These are phyloP conservation scores for Centropyge bicolor DNA, from an alignment of 2,797 vertebrate species.

Conservation along the genomic window DNA sequence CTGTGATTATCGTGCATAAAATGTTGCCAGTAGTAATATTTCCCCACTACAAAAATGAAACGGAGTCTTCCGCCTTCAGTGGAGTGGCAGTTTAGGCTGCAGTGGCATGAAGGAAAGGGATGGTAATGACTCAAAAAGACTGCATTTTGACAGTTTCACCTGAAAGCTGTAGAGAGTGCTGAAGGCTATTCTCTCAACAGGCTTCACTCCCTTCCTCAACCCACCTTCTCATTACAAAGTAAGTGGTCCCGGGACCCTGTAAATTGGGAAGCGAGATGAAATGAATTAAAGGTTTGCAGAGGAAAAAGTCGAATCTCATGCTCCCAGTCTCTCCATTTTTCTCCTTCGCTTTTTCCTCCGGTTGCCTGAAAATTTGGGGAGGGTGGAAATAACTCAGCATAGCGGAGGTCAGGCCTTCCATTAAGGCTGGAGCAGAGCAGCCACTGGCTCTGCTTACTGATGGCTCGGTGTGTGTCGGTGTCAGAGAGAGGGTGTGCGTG, in stretches of 20 bases:
- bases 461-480: conserved; percentile 57
- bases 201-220: conserved; percentile 45
- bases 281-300: conserved; percentile 70
- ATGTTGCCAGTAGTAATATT: conserved; percentile 14
- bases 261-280: conserved; percentile 75
- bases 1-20: neutral
- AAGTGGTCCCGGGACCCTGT: conserved; percentile 61
- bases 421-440: conserved; percentile 79
- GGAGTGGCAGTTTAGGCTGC: conserved; percentile 11
- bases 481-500: conserved; percentile 26
- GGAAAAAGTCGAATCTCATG: conserved; percentile 61
- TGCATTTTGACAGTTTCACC: conserved; percentile 42
- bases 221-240: conserved; percentile 62
- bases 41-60: conserved; percentile 18
- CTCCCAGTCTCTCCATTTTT: conserved; percentile 60
- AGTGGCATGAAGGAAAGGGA: neutral
- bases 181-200: conserved; percentile 51
- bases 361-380: conserved; percentile 75
- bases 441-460: conserved; percentile 74
- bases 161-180: conserved; percentile 40
- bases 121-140: conserved; percentile 27
- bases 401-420: conserved; percentile 84
- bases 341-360: conserved; percentile 51
- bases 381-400: conserved; percentile 79
- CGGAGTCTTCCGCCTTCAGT: neutral